phyloP scores from a whole-genome alignment of 2,797 vertebrate genomes.

The Poecilia velifera region DNA sequence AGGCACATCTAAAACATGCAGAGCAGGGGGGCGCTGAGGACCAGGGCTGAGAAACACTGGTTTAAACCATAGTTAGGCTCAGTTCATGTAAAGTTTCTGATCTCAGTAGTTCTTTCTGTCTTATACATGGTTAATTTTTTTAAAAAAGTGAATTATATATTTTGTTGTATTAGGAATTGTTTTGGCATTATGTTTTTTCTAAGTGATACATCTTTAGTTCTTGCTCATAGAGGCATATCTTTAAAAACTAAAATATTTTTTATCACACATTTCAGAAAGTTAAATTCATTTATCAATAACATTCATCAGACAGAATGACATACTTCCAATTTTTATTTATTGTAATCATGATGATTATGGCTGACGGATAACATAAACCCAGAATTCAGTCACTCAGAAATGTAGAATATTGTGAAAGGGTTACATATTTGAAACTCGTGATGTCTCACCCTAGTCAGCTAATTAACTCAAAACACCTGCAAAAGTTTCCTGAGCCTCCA shows the following conservation, averaged over 20 bases:
- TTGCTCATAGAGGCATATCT: not conserved
- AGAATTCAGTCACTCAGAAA: not conserved
- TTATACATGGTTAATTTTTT: no score
- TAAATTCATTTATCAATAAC: not conserved
- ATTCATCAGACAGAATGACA: not conserved
- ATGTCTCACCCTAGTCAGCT: no score
- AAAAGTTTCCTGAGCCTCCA: no score
- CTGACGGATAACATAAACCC: not conserved
- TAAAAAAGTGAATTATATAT: not conserved
- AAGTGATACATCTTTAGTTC: not conserved
- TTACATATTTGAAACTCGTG: no score
- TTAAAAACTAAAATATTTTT: not conserved
- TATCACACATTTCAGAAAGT: not conserved
- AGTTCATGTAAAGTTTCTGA: not conserved
- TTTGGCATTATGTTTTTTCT: not conserved
- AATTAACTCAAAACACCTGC: no score
- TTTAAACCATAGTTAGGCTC: not conserved
- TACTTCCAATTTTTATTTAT: not conserved
- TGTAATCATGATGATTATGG: not conserved
- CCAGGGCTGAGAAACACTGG: no score
- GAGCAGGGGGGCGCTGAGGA: no score
- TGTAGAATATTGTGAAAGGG: not conserved
- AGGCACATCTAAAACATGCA: no score
- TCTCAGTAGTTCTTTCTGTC: not conserved
- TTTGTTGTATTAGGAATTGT: not conserved